Evolutionary conservation across 2,888 invertebrate genomes (phyloP), one percentile per base, ranked within the genome.

Genomic region (Oxytorus armatus): DNA sequence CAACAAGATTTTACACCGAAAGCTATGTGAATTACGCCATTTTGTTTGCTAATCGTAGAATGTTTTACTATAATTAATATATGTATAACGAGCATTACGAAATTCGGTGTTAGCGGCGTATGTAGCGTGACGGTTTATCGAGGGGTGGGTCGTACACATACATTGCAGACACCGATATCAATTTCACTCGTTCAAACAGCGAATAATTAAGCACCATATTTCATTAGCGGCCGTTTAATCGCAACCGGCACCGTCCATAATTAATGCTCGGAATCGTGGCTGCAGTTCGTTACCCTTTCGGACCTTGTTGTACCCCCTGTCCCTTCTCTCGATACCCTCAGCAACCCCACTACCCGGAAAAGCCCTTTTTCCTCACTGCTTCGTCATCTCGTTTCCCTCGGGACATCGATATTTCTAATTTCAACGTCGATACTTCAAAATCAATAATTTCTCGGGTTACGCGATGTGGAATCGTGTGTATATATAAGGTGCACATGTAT

Each of bases 201-300:
- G 86, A 89, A 88, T 89, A 87, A 89, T 89, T 86, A 86, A 88
- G 84, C 83, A 80, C 82, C 86, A 86, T 89, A 89, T 88, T 90
- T 89, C 87, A 89, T 86, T 87, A 87, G 86, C 76, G 81, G 51
- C 59, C 81, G 83, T 85, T 86, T 87, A 87, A 88, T 88, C 86
- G 86, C 84, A 82, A 49, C 79, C 81, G 80, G 83, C 79, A 84
- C 82, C 83, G 66, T 86, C 82, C 81, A 84, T 88, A 87, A 89
- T 88, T 88, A 88, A 89, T 88, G 85, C 82, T 63, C 59, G 39
- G 66, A 69, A 25, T 70, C 65, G 77, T 29, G 44, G 68, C 18
- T 49, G 61, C 72, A 77, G 78, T 79, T 83, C 76, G 69, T 66
- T 74, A 55, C 66, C 63, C 51, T 59, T 47, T 53, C 25, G 59